phyloP scores from a whole-genome alignment of 1,140 invertebrate genomes.

The Heliconius hewitsoni region DNA sequence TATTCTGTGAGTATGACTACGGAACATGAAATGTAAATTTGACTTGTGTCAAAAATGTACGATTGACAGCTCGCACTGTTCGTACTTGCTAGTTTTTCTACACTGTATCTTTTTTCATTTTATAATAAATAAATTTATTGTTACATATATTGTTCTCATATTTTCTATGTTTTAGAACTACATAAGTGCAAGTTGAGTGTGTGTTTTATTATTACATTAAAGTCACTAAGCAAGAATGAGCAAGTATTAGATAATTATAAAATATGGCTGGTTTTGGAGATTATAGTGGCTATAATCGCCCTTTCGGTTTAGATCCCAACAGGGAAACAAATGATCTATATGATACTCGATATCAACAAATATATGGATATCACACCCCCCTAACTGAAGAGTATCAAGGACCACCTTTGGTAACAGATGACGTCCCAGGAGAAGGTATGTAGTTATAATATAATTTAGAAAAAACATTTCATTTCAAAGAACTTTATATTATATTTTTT shows the following conservation, averaged over 20 bases:
- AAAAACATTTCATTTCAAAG: no score
- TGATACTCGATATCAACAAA: conserved; percentile 76
- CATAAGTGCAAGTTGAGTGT: background rate
- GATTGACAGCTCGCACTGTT: background rate
- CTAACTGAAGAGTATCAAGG: conserved; percentile 73
- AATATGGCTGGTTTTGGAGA: conserved; percentile 79
- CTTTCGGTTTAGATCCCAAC: conserved; percentile 70
- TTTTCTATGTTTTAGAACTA: background rate
- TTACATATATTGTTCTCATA: background rate
- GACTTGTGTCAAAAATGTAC: background rate
- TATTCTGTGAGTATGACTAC: background rate
- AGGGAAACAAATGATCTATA: conserved; percentile 74
- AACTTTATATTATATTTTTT: no score
- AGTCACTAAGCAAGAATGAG: conserved; percentile 16
- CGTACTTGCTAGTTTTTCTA: background rate
- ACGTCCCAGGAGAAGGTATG: conserved; percentile 81
- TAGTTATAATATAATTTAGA: background rate
- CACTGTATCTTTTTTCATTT: conserved; percentile 3
- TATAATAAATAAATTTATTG: conserved; percentile 7
- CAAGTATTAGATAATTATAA: conserved; percentile 37
- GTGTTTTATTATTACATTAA: background rate
- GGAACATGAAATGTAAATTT: background rate
- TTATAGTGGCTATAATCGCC: conserved; percentile 70
- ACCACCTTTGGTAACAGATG: conserved; percentile 75
- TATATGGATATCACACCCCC: conserved; percentile 76